Percentiles rank a stretch among this genome's conserved stretches.
These are phyloP conservation scores for Agapornis canus DNA, from an alignment of 2,797 vertebrate genomes.

Conservation along the genomic window DNA sequence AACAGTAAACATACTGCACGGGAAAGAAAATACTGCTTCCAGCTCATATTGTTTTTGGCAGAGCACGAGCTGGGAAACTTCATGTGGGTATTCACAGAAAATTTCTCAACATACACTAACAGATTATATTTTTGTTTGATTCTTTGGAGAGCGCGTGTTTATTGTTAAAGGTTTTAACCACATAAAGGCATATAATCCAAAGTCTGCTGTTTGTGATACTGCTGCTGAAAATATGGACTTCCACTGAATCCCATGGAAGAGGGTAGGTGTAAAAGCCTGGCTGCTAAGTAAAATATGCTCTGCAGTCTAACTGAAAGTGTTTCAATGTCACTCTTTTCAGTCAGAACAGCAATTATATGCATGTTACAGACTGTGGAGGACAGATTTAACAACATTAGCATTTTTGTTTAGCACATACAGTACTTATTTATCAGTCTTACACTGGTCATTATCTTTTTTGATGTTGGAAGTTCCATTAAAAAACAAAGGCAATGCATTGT, in stretches of 20 bases:
- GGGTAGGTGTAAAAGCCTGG: neutral
- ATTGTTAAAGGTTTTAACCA: neutral
- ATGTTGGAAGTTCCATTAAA: neutral
- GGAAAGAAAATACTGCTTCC: neutral
- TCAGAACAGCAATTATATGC: neutral
- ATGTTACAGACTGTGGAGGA: neutral
- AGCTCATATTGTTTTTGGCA: neutral
- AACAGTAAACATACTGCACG: neutral
- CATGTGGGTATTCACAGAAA: neutral
- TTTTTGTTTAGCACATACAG: neutral
- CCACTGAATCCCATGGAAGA: neutral
- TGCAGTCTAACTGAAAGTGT: neutral
- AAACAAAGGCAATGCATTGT: neutral
- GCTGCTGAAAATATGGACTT: neutral
- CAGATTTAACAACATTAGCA: neutral
- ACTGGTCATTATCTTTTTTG: neutral
- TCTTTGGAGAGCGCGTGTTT: neutral
- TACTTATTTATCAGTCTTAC: neutral
- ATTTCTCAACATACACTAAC: neutral
- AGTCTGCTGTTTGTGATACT: neutral
- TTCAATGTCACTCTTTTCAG: neutral
- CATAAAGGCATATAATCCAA: neutral
- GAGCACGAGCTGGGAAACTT: neutral
- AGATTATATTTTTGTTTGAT: neutral
- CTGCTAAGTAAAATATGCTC: neutral